Evolutionary conservation across 2,797 vertebrate genomes (phyloP).

Genomic region (Poeciliopsis turneri): DNA sequence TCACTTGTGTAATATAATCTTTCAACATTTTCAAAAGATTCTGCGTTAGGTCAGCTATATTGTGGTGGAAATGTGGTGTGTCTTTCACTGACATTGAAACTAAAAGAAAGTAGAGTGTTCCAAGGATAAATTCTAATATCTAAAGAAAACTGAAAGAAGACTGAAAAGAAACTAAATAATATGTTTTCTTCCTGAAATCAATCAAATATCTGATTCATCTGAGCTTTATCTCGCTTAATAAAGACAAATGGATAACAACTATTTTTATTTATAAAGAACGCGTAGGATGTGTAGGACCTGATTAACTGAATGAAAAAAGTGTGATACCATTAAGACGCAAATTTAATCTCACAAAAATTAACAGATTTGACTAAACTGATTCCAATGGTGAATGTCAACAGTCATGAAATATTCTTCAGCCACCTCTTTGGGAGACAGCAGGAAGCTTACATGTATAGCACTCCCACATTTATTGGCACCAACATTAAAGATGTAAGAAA

Average conservation of each 20-base stretch:
- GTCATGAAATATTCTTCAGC: background rate
- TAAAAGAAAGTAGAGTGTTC: background rate
- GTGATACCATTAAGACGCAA: background rate
- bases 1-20: background rate
- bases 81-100: background rate
- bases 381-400: background rate
- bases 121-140: background rate
- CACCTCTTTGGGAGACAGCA: background rate
- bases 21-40: background rate
- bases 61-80: background rate
- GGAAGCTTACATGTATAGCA: background rate
- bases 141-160: background rate
- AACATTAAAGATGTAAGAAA: background rate
- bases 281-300: background rate
- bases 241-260: background rate
- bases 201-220: background rate
- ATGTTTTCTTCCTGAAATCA: background rate
- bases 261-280: background rate
- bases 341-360: background rate
- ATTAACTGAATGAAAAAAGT: background rate
- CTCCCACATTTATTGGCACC: background rate
- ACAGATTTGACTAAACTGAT: background rate
- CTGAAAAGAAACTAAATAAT: background rate
- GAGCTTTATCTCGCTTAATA: background rate
- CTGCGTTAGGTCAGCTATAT: background rate